A percentile compares a stretch with the other conserved stretches of the same genome.
These are phyloP conservation scores for Haemorhous mexicanus DNA, from an alignment of 2,113 vertebrate species.

Conservation along the genomic window DNA sequence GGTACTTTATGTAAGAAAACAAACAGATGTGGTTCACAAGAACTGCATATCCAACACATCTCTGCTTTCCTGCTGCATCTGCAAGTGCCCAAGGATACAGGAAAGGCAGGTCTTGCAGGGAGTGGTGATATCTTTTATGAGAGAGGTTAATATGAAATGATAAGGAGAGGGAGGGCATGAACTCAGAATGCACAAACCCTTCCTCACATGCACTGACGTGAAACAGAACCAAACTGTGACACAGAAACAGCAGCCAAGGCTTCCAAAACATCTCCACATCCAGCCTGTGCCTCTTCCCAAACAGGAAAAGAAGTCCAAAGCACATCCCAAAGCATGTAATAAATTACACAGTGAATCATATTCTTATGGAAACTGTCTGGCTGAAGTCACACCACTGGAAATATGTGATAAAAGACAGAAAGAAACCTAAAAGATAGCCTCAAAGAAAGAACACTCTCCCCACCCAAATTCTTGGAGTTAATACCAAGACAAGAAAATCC, in stretches of 20 bases:
- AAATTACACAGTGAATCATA: slow-evolving; percentile 29
- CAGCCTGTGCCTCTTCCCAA: slow-evolving; percentile 11
- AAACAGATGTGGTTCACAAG: not conserved
- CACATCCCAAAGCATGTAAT: slow-evolving; percentile 18
- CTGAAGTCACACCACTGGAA: not conserved
- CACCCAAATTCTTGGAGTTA: not conserved
- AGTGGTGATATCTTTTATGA: not conserved
- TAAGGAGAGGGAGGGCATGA: not conserved
- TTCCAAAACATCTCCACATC: slow-evolving; percentile 26
- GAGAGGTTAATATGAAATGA: not conserved
- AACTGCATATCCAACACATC: not conserved
- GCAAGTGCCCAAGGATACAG: slow-evolving; percentile 8
- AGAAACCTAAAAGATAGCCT: not conserved
- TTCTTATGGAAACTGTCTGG: slow-evolving; percentile 30
- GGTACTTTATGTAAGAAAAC: not conserved
- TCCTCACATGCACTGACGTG: not conserved
- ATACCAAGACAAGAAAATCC: not conserved
- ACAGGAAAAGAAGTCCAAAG: slow-evolving; percentile 50
- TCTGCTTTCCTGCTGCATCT: not conserved
- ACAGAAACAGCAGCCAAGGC: not conserved
- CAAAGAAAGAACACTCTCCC: not conserved
- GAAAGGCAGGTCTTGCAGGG: not conserved
- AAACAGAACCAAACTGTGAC: not conserved
- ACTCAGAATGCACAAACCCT: not conserved
- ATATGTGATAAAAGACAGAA: not conserved